Evolutionary conservation across 2,888 invertebrate genomes (phyloP).

Genomic region (Apoderus coryli): DNA sequence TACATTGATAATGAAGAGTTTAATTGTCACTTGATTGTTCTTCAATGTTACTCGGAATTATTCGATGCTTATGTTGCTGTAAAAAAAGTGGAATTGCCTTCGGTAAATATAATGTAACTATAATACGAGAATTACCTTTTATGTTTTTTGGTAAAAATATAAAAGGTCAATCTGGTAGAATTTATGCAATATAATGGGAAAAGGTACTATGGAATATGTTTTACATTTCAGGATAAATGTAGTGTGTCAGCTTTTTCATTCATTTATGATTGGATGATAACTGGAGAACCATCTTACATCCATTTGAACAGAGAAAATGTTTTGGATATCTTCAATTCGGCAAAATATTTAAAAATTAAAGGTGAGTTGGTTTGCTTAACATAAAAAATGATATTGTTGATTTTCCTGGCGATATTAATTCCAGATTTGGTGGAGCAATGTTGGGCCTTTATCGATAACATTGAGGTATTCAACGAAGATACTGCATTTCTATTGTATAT

Average conservation of each 20-base stretch:
- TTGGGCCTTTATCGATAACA: conserved; percentile 60
- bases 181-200: too few relatives aligned
- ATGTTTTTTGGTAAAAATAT: too few relatives aligned
- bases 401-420: too few relatives aligned
- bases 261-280: conserved; percentile 73
- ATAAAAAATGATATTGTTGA: background rate
- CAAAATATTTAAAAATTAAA: conserved; percentile 55
- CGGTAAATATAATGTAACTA: too few relatives aligned
- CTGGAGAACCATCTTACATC: conserved; percentile 46
- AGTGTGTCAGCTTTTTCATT: conserved; percentile 47
- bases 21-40: conserved; percentile 51
- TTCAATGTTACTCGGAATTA: conserved; percentile 53
- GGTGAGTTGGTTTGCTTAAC: conserved; percentile 31
- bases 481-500: conserved; percentile 53
- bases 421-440: conserved; percentile 61
- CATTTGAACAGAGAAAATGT: conserved; percentile 53
- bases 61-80: conserved; percentile 39
- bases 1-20: conserved; percentile 51
- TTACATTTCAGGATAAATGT: conserved; percentile 27
- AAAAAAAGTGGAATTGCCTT: conserved; percentile 31
- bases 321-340: conserved; percentile 55
- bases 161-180: too few relatives aligned
- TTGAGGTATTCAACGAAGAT: conserved; percentile 55
- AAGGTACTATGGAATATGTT: too few relatives aligned
- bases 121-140: too few relatives aligned